These are phyloP conservation scores for Pseudorhiza aurosa DNA, from an alignment of 30 jellyfish, hydroid and myxozoan species.

Conservation along the genomic window DNA sequence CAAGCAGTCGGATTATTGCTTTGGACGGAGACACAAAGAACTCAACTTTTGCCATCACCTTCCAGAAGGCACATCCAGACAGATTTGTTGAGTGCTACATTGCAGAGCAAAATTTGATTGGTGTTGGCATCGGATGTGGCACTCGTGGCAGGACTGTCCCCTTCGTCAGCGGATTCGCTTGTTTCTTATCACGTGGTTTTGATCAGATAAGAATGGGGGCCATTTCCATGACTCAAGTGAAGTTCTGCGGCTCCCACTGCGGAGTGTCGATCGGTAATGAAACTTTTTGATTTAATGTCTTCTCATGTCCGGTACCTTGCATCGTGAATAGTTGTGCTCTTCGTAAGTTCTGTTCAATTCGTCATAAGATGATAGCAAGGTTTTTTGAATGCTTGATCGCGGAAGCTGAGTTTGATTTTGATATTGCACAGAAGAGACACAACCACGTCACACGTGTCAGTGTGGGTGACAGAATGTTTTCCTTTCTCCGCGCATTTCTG, in stretches of 20 bases:
- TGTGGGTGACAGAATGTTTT: no score
- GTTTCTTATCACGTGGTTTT: slow-evolving; percentile 94
- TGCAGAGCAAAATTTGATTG: slow-evolving; percentile 97
- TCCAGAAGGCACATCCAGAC: slow-evolving; percentile 91
- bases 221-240: slow-evolving; percentile 84
- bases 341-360: no score
- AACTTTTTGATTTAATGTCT: not conserved
- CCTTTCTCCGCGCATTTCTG: no score
- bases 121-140: slow-evolving; percentile 95
- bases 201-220: slow-evolving; percentile 99
- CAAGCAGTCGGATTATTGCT: slow-evolving; percentile 83
- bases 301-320: no score
- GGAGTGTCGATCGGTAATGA: slow-evolving; percentile 92
- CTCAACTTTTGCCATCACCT: slow-evolving; percentile 96
- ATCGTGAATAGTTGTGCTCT: no score
- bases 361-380: no score
- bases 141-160: slow-evolving; percentile 92
- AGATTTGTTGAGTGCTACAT: slow-evolving; percentile 95
- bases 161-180: slow-evolving; percentile 94
- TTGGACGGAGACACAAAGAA: slow-evolving; percentile 97
- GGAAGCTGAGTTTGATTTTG: no score
- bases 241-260: slow-evolving; percentile 93
- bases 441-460: no score
- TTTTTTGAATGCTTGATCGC: no score
- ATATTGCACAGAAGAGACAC: no score